Conservation (phyloP, 2,113 vertebrate species). For the Patagioenas fasciata region DNA sequence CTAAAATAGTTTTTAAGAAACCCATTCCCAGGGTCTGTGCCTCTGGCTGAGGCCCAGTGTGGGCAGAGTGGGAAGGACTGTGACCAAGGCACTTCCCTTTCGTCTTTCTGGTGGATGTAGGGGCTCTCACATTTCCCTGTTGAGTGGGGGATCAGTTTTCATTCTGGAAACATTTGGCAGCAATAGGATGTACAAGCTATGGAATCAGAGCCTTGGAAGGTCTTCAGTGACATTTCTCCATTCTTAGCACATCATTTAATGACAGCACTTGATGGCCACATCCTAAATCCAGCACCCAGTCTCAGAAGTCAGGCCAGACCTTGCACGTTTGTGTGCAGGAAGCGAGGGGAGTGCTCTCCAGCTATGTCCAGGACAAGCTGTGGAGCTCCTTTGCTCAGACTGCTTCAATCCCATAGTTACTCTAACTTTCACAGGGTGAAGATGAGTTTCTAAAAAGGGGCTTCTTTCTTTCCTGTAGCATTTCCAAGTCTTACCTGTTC, state of each 20-base stretch:
- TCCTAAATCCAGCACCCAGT: constrained; percentile 2
- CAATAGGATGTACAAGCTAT: neutral
- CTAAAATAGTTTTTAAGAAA: neutral
- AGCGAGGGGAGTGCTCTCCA: neutral
- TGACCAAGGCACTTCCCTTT: constrained; percentile 53
- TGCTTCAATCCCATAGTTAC: neutral
- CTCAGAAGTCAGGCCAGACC: constrained; percentile 1
- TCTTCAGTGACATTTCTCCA: constrained; percentile 55
- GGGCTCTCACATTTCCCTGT: constrained; percentile 35
- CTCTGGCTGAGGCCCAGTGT: neutral
- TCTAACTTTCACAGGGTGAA: neutral
- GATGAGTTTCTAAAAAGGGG: neutral
- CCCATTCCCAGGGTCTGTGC: neutral
- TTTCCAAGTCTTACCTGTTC: neutral
- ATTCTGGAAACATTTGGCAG: constrained; percentile 50
- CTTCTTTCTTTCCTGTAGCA: neutral
- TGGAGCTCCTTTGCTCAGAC: neutral
- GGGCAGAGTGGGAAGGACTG: constrained; percentile 23
- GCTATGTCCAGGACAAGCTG: neutral
- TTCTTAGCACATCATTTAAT: constrained; percentile 51
- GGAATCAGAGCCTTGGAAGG: constrained; percentile 36
- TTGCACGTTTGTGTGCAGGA: neutral
- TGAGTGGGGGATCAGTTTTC: constrained; percentile 21
- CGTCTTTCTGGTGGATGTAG: constrained; percentile 16
- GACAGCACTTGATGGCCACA: neutral